Percentiles rank a stretch among this genome's conserved stretches.
Evolutionary conservation across 2,113 vertebrate species (phyloP).

Genomic region (Mobula hypostoma): DNA sequence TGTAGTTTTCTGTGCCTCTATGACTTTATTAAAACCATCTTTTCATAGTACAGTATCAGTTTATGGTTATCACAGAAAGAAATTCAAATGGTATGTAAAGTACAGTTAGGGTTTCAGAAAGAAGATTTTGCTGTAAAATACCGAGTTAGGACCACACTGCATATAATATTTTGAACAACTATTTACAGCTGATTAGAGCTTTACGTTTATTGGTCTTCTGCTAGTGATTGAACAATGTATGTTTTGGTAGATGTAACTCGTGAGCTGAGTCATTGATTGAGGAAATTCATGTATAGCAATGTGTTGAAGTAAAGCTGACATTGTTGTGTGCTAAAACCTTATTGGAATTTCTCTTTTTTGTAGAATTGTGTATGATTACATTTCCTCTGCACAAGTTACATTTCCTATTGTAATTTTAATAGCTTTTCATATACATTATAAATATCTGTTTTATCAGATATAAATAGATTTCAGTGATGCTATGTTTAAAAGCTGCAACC

Average conservation of each 20-base stretch:
- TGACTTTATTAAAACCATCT: neutral
- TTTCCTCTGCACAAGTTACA: neutral
- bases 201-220: neutral
- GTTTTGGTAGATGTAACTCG: neutral
- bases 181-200: neutral
- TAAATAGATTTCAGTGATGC: neutral
- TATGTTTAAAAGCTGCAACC: neutral
- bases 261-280: neutral
- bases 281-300: too few relatives aligned
- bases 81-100: neutral
- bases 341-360: neutral
- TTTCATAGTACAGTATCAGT: neutral
- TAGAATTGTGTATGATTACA: neutral
- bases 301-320: neutral
- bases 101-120: neutral
- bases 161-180: neutral
- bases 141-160: neutral
- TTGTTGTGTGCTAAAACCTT: neutral
- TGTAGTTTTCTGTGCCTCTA: too few relatives aligned
- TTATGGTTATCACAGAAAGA: neutral
- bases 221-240: neutral
- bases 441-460: neutral
- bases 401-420: neutral
- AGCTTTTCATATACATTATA: neutral
- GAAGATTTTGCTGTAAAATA: neutral